Evolutionary conservation across 2,113 vertebrate genomes (phyloP).

Genomic region (Bungarus multicinctus): DNA sequence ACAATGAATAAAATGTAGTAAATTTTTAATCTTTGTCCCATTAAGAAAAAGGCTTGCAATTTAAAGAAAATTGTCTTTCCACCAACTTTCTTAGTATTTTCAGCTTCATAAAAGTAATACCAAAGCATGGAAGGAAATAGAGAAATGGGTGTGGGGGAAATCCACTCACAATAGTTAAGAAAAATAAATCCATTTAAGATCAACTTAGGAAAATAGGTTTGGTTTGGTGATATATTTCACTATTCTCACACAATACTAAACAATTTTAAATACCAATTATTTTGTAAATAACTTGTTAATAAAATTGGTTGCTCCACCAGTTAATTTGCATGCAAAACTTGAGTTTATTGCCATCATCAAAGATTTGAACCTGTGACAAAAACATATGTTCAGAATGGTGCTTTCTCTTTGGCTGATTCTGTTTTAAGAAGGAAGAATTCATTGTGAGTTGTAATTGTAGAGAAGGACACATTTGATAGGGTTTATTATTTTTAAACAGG

Average conservation of each 20-base stretch:
- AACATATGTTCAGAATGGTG: background rate
- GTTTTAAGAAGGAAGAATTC: background rate
- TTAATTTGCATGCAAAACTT: background rate
- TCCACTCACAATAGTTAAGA: background rate
- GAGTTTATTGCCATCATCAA: background rate
- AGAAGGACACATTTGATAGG: background rate
- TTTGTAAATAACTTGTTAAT: background rate
- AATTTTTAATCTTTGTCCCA: background rate
- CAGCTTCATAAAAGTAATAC: background rate
- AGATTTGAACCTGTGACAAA: background rate
- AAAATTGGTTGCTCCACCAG: background rate
- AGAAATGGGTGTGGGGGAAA: background rate
- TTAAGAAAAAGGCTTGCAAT: background rate
- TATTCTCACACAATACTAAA: background rate
- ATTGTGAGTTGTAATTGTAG: background rate
- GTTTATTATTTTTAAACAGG: background rate
- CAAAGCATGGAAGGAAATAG: background rate
- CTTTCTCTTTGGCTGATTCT: background rate
- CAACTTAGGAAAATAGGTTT: background rate
- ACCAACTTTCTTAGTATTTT: background rate
- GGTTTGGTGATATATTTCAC: background rate
- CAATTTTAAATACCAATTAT: background rate
- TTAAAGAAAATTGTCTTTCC: background rate
- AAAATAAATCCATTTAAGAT: background rate
- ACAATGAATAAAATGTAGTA: background rate